Evolutionary conservation across 64 coral and sea anemone genomes (phyloP).

Genomic region (Montipora efflorescens): DNA sequence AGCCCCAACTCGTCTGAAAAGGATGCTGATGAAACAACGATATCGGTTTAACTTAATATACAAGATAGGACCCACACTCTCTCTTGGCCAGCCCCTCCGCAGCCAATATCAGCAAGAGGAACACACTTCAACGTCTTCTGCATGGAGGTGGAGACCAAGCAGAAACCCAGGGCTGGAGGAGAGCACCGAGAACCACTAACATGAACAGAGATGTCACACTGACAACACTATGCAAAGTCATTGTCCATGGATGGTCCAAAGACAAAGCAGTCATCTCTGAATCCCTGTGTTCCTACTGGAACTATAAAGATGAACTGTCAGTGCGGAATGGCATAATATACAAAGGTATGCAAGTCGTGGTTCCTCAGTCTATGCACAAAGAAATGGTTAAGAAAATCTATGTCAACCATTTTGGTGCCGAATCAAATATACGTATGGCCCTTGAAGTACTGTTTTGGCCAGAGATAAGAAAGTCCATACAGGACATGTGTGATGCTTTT

Average conservation of each 20-base stretch:
- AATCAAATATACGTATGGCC: neutral
- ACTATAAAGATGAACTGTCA: too few relatives aligned
- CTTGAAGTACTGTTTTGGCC: neutral
- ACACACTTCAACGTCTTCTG: neutral
- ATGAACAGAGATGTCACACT: slow-evolving; percentile 27
- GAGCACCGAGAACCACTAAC: slow-evolving; percentile 41
- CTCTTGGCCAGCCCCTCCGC: neutral
- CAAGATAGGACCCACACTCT: neutral
- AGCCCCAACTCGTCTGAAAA: slow-evolving; percentile 29
- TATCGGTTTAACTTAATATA: slow-evolving; percentile 13
- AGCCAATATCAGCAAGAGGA: neutral
- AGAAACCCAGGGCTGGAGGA: slow-evolving; percentile 54
- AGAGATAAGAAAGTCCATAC: neutral
- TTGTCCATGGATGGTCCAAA: slow-evolving; percentile 38
- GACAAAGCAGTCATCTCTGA: slow-evolving; percentile 47
- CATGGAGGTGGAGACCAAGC: neutral
- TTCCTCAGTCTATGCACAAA: too few relatives aligned
- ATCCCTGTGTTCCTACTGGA: too few relatives aligned
- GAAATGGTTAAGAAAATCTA: too few relatives aligned
- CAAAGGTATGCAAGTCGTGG: too few relatives aligned
- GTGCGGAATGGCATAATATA: too few relatives aligned
- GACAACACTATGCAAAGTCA: slow-evolving; percentile 16
- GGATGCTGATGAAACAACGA: slow-evolving; percentile 48
- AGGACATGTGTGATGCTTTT: neutral
- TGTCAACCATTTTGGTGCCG: too few relatives aligned